These are phyloP conservation scores for Lithophane ornitopus DNA, from an alignment of 2,888 invertebrate species.

Conservation along the genomic window DNA sequence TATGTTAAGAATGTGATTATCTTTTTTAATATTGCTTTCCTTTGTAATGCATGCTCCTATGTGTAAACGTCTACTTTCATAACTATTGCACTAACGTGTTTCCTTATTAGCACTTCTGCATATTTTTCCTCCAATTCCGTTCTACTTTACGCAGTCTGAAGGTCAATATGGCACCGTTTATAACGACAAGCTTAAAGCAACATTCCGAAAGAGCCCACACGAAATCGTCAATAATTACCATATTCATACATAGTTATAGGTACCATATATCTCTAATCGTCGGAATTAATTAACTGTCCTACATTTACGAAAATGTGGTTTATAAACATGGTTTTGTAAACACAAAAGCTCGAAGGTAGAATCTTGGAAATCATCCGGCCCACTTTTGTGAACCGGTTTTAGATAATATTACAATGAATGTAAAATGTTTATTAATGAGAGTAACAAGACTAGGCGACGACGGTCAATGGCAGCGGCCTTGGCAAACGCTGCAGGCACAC, in stretches of 20 bases:
- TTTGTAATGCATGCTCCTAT: conserved; percentile 21
- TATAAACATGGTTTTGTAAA: conserved; percentile 26
- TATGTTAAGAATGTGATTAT: conserved; percentile 25
- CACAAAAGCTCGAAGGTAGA: conserved; percentile 28
- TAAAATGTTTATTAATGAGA: conserved; percentile 81
- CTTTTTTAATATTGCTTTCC: conserved; percentile 31
- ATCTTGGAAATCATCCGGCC: conserved; percentile 41
- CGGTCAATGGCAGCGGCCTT: conserved; percentile 78
- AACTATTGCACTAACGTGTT: not conserved
- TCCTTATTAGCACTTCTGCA: not conserved
- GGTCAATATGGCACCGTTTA: conserved; percentile 45
- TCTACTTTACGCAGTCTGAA: conserved; percentile 22
- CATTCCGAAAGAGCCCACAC: conserved; percentile 53
- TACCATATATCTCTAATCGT: conserved; percentile 42
- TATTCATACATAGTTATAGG: conserved; percentile 31
- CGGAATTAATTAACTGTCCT: conserved; percentile 44
- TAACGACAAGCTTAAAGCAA: conserved; percentile 38
- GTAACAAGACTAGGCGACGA: conserved; percentile 60
- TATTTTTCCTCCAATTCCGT: conserved; percentile 12
- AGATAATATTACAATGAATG: conserved; percentile 72
- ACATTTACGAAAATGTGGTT: conserved; percentile 33
- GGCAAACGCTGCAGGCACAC: conserved; percentile 69
- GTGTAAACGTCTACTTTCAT: not conserved
- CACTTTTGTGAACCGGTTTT: conserved; percentile 62
- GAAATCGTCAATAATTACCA: conserved; percentile 50